Evolutionary conservation across 2,888 invertebrate genomes (phyloP).

Genomic region (Patella pellucida): DNA sequence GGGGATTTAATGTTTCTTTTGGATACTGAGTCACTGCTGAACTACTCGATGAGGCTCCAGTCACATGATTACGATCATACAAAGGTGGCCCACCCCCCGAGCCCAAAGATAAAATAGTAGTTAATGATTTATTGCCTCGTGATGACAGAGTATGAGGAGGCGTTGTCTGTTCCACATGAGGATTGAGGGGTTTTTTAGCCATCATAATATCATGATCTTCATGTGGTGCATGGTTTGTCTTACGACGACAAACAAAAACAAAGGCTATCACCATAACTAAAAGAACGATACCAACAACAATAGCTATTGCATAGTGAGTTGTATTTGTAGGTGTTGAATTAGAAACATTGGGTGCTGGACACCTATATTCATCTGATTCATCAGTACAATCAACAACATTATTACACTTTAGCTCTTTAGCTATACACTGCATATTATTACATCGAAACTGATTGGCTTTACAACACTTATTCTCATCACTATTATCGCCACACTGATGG

Average conservation of each 20-base stretch:
- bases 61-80: slow-evolving; percentile 79
- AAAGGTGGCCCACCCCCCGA: slow-evolving; percentile 53
- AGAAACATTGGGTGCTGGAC: slow-evolving; percentile 23
- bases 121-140: slow-evolving; percentile 56
- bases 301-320: slow-evolving; percentile 65
- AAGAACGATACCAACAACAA: slow-evolving; percentile 74
- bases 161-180: slow-evolving; percentile 34
- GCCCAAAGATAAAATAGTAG: slow-evolving; percentile 54
- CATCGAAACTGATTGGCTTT: slow-evolving; percentile 58
- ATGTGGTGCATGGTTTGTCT: slow-evolving; percentile 47
- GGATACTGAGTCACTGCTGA: slow-evolving; percentile 77
- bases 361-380: slow-evolving; percentile 47
- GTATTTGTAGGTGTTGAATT: slow-evolving; percentile 35
- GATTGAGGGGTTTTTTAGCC: slow-evolving; percentile 60
- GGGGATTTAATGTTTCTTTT: slow-evolving; percentile 89
- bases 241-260: slow-evolving; percentile 62
- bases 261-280: slow-evolving; percentile 74
- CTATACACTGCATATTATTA: slow-evolving; percentile 49
- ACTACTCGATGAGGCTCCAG: slow-evolving; percentile 80
- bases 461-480: slow-evolving; percentile 62
- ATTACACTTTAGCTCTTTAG: slow-evolving; percentile 50
- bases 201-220: slow-evolving; percentile 55
- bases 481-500: slow-evolving; percentile 47
- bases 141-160: slow-evolving; percentile 55
- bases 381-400: slow-evolving; percentile 58